phyloP scores from a whole-genome alignment of 2,113 vertebrate species.

The Mesocricetus auratus region DNA sequence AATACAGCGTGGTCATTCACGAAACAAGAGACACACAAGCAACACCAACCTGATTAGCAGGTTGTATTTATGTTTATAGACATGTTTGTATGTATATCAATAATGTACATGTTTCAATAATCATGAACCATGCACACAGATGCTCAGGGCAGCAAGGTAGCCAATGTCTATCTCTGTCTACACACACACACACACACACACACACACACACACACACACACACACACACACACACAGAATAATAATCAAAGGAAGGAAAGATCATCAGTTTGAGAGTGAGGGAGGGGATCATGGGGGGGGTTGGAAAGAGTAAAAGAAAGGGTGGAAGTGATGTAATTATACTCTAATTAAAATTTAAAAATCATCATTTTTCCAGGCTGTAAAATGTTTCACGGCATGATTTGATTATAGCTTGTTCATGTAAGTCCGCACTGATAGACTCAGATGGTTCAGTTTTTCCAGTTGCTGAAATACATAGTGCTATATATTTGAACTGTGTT shows the following conservation, averaged over 20 bases:
- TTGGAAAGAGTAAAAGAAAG: neutral
- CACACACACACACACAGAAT: too few species aligned
- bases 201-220: too few species aligned
- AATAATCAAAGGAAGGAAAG: neutral
- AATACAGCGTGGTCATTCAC: neutral
- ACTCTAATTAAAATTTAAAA: neutral
- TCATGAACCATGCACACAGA: neutral
- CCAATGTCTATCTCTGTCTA: neutral
- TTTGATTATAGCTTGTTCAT: slow-evolving; percentile 1
- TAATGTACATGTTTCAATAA: neutral
- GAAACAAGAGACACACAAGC: neutral
- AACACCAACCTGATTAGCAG: neutral
- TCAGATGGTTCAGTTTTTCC: neutral
- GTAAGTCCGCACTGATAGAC: neutral
- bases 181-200: too few species aligned
- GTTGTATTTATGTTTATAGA: neutral
- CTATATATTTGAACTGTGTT: slow-evolving; percentile 32
- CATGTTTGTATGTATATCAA: neutral
- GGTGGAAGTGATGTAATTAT: neutral
- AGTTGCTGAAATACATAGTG: neutral
- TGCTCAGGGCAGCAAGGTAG: neutral
- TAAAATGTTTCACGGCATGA: neutral
- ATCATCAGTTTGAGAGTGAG: neutral
- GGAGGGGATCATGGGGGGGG: neutral
- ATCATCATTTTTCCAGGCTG: neutral